Percentiles rank a stretch among this genome's conserved stretches.
These are phyloP conservation scores for Lemur catta DNA, from an alignment of 2,797 vertebrate genomes.

Conservation along the genomic window DNA sequence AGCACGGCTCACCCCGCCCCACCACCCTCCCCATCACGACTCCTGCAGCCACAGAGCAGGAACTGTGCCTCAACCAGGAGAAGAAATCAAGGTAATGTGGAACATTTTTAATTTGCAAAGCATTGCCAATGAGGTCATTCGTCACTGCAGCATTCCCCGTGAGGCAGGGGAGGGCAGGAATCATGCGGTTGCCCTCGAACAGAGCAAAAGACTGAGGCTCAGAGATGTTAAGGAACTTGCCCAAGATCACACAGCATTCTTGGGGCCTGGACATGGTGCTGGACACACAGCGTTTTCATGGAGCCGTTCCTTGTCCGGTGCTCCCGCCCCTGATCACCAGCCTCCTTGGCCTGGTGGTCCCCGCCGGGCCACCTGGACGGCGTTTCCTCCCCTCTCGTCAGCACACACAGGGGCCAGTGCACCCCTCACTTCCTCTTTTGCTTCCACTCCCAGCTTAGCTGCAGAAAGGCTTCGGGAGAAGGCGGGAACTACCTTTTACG, in stretches of 20 bases:
- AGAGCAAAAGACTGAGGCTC: neutral
- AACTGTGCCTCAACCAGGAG: neutral
- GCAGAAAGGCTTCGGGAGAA: neutral
- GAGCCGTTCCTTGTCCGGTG: neutral
- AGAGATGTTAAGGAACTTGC: neutral
- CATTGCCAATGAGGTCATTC: neutral
- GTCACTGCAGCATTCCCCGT: rapidly evolving
- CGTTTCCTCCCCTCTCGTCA: neutral
- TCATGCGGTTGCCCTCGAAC: rapidly evolving
- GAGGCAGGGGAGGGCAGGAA: neutral
- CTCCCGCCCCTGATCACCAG: neutral
- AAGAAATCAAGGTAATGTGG: neutral
- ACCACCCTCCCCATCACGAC: rapidly evolving
- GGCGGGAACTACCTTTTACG: neutral
- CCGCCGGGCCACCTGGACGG: neutral
- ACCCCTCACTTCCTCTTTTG: neutral
- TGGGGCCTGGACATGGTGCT: neutral
- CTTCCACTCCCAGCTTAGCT: neutral
- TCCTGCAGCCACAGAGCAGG: neutral
- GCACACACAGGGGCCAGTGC: rapidly evolving
- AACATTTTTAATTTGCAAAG: neutral
- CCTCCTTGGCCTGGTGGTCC: rapidly evolving
- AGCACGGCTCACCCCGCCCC: rapidly evolving
- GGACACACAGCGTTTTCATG: neutral
- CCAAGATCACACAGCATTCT: neutral